These are phyloP conservation scores for Cebidichthys violaceus DNA, from an alignment of 2,113 vertebrate genomes.

Conservation along the genomic window DNA sequence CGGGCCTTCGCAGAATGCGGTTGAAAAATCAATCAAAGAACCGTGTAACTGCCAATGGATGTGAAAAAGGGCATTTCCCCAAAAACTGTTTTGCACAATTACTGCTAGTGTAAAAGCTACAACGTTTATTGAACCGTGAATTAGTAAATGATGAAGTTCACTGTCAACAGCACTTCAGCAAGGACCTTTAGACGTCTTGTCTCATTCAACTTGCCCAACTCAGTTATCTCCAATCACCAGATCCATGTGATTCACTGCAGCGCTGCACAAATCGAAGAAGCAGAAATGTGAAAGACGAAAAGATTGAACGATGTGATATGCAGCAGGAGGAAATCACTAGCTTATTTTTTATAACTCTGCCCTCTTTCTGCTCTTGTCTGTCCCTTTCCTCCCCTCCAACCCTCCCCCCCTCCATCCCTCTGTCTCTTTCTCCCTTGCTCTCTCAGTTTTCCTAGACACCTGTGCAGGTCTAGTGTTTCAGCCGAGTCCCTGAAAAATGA, in stretches of 20 bases:
- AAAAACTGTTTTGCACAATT: too few species aligned
- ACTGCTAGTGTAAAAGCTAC: too few species aligned
- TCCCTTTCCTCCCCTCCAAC: not conserved
- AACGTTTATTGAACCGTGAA: too few species aligned
- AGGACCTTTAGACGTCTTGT: not conserved
- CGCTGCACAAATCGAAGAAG: not conserved
- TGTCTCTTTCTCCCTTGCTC: slow-evolving; percentile 45
- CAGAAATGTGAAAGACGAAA: not conserved
- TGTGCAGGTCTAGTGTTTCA: slow-evolving; percentile 97
- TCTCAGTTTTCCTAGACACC: slow-evolving; percentile 90
- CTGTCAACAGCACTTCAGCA: not conserved
- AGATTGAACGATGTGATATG: not conserved
- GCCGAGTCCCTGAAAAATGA: slow-evolving; percentile 96
- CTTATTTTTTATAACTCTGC: not conserved
- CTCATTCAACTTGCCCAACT: not conserved
- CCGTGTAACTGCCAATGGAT: too few species aligned
- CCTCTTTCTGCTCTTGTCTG: slow-evolving; percentile 26
- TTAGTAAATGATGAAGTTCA: not conserved
- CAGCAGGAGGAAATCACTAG: slow-evolving; percentile 2
- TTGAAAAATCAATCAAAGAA: too few species aligned
- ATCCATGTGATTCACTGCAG: not conserved
- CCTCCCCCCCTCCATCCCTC: slow-evolving; percentile 23
- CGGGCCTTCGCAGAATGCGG: too few species aligned
- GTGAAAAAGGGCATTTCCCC: too few species aligned
- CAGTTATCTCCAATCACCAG: not conserved